Percentiles rank a stretch among this genome's conserved stretches.
Conservation (phyloP, 2,797 vertebrate species). For the Atherinosoma microstoma region DNA sequence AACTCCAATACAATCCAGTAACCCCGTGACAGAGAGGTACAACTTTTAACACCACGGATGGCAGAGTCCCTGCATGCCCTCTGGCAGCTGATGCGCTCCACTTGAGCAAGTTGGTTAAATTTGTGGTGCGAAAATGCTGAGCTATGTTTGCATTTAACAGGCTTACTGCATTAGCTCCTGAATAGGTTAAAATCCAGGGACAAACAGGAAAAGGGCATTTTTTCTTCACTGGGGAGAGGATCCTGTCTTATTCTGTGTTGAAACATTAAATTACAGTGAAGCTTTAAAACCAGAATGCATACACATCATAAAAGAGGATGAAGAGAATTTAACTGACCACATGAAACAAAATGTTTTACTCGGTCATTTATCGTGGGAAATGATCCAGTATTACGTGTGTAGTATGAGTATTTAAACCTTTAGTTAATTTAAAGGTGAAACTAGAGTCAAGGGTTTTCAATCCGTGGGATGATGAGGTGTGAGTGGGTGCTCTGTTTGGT, state of each 20-base stretch:
- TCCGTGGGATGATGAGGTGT: no score
- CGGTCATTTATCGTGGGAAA: not conserved
- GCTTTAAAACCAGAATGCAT: not conserved
- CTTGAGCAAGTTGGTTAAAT: constrained; percentile 33
- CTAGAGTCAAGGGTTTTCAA: no score
- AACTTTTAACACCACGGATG: constrained; percentile 18
- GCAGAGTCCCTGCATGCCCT: constrained; percentile 28
- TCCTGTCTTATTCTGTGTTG: constrained; percentile 6
- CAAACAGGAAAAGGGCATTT: constrained; percentile 31
- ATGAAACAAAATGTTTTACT: not conserved
- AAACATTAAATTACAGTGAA: constrained; percentile 7
- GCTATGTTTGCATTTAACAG: constrained; percentile 53
- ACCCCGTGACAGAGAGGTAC: constrained; percentile 40
- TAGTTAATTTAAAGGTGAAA: not conserved
- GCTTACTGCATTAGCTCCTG: constrained; percentile 33
- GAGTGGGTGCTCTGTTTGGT: not conserved
- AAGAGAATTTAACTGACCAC: not conserved
- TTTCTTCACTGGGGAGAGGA: constrained; percentile 12
- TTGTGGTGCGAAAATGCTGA: constrained; percentile 34
- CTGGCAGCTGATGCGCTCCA: constrained; percentile 24
- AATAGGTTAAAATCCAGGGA: constrained; percentile 37
- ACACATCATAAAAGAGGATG: not conserved
- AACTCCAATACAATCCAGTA: constrained; percentile 45
- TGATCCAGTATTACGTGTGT: not conserved
- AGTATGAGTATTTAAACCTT: not conserved